Conservation (phyloP, 1,140 invertebrate species). For the Papilio helenus region DNA sequence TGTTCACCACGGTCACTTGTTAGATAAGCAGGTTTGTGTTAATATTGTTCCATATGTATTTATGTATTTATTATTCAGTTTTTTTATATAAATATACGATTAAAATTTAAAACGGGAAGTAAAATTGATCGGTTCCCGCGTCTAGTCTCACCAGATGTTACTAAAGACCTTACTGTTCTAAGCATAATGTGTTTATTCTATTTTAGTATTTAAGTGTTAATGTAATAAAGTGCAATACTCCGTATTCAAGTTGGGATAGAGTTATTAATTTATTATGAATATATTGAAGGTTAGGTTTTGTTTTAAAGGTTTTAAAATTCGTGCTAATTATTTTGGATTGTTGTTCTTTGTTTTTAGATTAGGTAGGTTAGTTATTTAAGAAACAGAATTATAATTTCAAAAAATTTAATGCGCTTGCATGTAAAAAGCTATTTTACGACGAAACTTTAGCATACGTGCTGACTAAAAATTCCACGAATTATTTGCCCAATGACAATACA, state of each 20-base stretch:
- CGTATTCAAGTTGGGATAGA: neutral
- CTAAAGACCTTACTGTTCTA: neutral
- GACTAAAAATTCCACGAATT: conserved; percentile 9
- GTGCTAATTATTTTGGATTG: too few species aligned
- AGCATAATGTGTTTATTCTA: neutral
- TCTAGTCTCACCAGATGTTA: conserved; percentile 22
- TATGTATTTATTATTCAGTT: conserved; percentile 1
- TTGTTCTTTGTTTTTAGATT: too few species aligned
- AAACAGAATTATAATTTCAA: too few species aligned
- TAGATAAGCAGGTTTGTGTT: conserved; percentile 23
- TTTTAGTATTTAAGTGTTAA: neutral
- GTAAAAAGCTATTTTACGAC: conserved; percentile 10
- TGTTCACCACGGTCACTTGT: neutral
- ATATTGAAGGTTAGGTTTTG: too few species aligned
- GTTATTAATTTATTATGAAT: neutral
- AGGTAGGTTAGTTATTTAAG: too few species aligned
- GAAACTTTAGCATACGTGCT: conserved; percentile 20
- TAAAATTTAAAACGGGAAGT: conserved; percentile 10
- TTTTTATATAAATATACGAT: neutral
- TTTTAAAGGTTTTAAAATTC: neutral
- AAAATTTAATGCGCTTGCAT: neutral
- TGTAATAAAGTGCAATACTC: neutral
- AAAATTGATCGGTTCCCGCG: neutral
- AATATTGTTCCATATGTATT: neutral
- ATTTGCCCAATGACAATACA: neutral